phyloP scores from a whole-genome alignment of 2,888 invertebrate genomes.

The Tenodera sinensis region DNA sequence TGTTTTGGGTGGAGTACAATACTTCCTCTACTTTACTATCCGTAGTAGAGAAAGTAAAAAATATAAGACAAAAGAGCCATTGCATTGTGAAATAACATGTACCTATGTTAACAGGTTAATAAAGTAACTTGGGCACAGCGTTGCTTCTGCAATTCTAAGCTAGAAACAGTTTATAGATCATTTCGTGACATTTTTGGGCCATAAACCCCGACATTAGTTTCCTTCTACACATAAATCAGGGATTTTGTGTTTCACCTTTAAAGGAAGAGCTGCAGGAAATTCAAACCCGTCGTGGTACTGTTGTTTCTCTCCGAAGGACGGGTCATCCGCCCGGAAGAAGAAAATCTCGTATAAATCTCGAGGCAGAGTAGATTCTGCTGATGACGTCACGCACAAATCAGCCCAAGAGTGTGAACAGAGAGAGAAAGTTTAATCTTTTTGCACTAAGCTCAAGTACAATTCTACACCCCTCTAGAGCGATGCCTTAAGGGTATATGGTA shows the following conservation, averaged over 20 bases:
- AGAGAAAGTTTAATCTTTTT: background rate
- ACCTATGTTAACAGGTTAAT: no score
- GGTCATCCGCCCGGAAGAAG: background rate
- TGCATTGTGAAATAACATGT: no score
- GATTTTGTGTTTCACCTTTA: background rate
- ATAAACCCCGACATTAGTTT: background rate
- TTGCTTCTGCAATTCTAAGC: no score
- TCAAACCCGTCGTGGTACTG: background rate
- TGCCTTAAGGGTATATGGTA: background rate
- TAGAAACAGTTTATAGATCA: background rate
- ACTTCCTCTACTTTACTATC: no score
- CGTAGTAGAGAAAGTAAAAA: no score
- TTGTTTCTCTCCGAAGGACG: background rate
- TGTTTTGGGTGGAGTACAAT: no score
- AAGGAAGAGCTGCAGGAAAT: background rate
- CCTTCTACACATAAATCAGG: background rate
- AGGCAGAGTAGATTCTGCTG: background rate
- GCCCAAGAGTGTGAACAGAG: background rate
- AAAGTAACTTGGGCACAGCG: no score
- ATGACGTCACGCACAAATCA: background rate
- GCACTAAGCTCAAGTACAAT: background rate
- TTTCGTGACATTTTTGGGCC: no score
- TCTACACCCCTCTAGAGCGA: background rate
- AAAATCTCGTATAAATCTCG: background rate
- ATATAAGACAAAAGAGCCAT: no score